Base-by-base conservation (phyloP, 2,113 vertebrate species). In the Varanus komodoensis region DNA sequence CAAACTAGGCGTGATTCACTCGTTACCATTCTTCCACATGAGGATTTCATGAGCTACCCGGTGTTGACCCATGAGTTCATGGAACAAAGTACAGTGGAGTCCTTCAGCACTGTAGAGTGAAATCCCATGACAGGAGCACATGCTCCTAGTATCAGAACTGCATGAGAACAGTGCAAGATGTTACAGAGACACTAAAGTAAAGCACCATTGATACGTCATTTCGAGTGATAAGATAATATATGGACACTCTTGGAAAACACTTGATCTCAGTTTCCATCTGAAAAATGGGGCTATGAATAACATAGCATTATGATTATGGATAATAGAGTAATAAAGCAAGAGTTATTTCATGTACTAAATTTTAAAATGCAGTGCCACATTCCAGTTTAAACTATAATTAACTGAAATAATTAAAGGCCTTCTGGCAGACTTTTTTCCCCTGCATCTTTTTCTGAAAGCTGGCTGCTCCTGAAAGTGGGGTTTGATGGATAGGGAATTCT, bases 351-450 rank as follows among this genome's bases (percentile, higher is more conserved):
- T n/a, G 9, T 80, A 80, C 15, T 29, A 68, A 87, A 50, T 27
- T 64, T 57, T 15, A 64, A 27, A 32, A 38, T 8, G 38, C 38
- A 44, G 38, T 44, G 38, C 38, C 38, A 78, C 8, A 69, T 68
- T 38, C 32, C 69, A 48, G 34, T 9, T 50, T 23, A 77, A 78
- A 52, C 50, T 34, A 38, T 50, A 77, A 67, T 83, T 74, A n/a
- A 84, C 71, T 75, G 23, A 84, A 89, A 84, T 68, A 77, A 84
- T 15, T 82, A 61, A 81, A 81, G 17, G 5, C 48, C 64, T 83
- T 67, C 73, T 68, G 73, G 38, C 38, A 44, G 38, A 44, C 3
- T 44, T 44, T 44, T 44, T 44, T 44, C 38, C 2, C 38, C 38
- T 44, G 54, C n/a, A 83, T 71, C 19, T 23, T 89, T 67, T 87